Conservation (phyloP, 2,888 invertebrate genomes). For the Xestia xanthographa region DNA sequence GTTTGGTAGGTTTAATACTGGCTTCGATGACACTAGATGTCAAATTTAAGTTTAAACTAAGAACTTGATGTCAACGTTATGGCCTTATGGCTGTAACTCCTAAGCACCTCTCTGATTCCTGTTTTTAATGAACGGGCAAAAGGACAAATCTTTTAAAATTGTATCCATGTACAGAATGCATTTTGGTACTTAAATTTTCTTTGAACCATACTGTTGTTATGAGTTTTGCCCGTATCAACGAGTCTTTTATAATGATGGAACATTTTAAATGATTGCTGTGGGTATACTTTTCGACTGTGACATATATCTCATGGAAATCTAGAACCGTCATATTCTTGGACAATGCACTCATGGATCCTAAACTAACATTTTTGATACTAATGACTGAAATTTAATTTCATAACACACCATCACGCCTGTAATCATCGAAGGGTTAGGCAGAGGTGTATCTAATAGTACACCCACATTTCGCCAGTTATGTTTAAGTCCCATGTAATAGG, state of each 20-base stretch:
- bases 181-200: background rate
- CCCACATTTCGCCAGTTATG: too few species aligned
- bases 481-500: too few species aligned
- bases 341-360: background rate
- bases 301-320: background rate
- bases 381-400: background rate
- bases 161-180: background rate
- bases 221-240: background rate
- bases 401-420: too few species aligned
- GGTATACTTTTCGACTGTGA: background rate
- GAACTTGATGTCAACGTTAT: background rate
- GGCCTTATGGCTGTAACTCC: too few species aligned
- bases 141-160: background rate
- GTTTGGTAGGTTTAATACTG: background rate
- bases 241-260: background rate
- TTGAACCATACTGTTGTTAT: background rate
- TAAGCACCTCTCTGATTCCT: background rate
- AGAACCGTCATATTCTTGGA: background rate
- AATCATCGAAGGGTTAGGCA: too few species aligned
- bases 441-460: too few species aligned
- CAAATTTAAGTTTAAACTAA: background rate
- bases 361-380: background rate
- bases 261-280: background rate
- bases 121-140: too few species aligned
- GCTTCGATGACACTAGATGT: background rate